Evolutionary conservation across 2,888 invertebrate genomes (phyloP).

Genomic region (Stenurella melanura): DNA sequence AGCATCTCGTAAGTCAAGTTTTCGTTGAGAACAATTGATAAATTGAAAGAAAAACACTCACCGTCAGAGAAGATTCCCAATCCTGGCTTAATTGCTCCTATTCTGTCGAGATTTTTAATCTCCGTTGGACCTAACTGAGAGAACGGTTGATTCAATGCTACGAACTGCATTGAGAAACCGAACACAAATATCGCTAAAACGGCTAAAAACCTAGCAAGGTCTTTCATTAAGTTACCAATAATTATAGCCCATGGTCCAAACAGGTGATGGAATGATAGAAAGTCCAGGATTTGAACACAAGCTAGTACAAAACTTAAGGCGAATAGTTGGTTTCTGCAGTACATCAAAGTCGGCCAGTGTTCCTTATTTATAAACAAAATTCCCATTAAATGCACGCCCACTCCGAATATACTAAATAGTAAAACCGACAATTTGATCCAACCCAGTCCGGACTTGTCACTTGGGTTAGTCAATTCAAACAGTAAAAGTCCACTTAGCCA

Average conservation of each 20-base stretch:
- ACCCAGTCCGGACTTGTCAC: conserved; percentile 97
- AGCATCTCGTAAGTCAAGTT: not conserved
- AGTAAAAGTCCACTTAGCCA: conserved; percentile 96
- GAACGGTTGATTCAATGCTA: conserved; percentile 96
- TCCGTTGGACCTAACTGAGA: conserved; percentile 81
- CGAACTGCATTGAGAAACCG: conserved; percentile 98
- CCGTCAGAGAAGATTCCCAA: conserved; percentile 82
- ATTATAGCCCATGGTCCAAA: conserved; percentile 99
- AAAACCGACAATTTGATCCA: conserved; percentile 93
- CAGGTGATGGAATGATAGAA: conserved; percentile 98
- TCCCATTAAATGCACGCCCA: conserved; percentile 91
- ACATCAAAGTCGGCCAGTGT: conserved; percentile 91
- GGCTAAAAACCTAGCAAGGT: conserved; percentile 96
- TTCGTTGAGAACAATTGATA: not conserved
- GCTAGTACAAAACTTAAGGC: conserved; percentile 96
- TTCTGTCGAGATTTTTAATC: conserved; percentile 74
- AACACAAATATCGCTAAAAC: conserved; percentile 98
- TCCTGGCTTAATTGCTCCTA: conserved; percentile 6
- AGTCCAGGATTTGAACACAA: conserved; percentile 98
- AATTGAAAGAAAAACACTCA: conserved; percentile 73
- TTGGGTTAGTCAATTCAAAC: conserved; percentile 97
- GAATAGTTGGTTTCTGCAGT: conserved; percentile 97
- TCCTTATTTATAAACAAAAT: conserved; percentile 80
- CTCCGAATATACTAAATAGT: conserved; percentile 91
- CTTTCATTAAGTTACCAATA: conserved; percentile 95